Percentiles rank a stretch among this genome's conserved stretches.
These are phyloP conservation scores for Schrankia costaestrigalis DNA, from an alignment of 2,888 invertebrate species.

Conservation along the genomic window DNA sequence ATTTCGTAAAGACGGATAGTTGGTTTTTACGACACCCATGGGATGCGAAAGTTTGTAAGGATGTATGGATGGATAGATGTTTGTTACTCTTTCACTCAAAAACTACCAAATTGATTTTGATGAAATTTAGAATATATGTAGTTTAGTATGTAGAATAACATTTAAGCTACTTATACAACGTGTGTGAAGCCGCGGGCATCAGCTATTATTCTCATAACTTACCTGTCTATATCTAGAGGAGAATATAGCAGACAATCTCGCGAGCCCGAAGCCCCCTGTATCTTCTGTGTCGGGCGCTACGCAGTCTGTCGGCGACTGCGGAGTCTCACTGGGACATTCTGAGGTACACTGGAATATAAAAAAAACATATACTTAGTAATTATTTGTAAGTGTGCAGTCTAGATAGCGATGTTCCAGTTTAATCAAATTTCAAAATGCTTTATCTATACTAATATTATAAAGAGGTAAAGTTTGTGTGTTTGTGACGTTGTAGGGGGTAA, in stretches of 20 bases:
- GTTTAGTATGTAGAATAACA: background rate
- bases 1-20: too few species aligned
- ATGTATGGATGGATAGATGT: too few species aligned
- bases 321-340: slow-evolving; percentile 14
- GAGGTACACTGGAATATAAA: slow-evolving; percentile 16
- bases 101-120: too few species aligned
- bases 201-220: slow-evolving; percentile 2
- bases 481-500: too few species aligned
- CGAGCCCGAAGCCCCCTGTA: slow-evolving; percentile 46
- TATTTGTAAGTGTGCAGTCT: background rate
- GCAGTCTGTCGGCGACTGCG: slow-evolving; percentile 11
- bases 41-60: too few species aligned
- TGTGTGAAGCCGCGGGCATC: background rate
- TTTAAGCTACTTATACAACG: background rate
- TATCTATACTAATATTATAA: too few species aligned
- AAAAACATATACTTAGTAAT: background rate
- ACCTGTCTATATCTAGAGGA: slow-evolving; percentile 66
- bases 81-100: too few species aligned
- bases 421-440: background rate
- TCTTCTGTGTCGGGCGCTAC: slow-evolving; percentile 4
- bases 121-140: too few species aligned
- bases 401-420: background rate
- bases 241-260: slow-evolving; percentile 65
- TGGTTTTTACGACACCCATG: too few species aligned
- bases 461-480: too few species aligned